A percentile compares a stretch with the other conserved stretches of the same genome.
phyloP scores from a whole-genome alignment of 2,888 invertebrate species.

The Teleiodes luculella region DNA sequence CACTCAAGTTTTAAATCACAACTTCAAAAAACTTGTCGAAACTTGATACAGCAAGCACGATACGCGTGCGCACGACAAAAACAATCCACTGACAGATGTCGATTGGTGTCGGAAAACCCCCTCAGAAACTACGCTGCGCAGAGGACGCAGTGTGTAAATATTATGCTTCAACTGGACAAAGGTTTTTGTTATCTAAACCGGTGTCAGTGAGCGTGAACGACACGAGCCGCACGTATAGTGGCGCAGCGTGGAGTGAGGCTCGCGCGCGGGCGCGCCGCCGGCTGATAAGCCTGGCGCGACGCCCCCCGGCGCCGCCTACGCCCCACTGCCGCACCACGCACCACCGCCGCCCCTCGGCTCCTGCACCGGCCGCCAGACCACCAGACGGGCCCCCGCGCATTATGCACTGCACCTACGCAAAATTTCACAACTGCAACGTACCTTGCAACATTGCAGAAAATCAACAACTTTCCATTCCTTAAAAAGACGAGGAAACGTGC shows the following conservation, averaged over 20 bases:
- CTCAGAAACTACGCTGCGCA: constrained; percentile 65
- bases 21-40: constrained; percentile 60
- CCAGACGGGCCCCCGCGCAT: constrained; percentile 61
- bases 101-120: constrained; percentile 71
- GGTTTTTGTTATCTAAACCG: constrained; percentile 76
- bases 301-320: constrained; percentile 78
- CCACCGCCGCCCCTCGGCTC: constrained; percentile 66
- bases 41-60: constrained; percentile 62
- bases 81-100: constrained; percentile 69
- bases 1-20: constrained; percentile 36
- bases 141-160: constrained; percentile 68
- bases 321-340: constrained; percentile 72
- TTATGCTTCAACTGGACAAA: constrained; percentile 75
- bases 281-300: constrained; percentile 78
- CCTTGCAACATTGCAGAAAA: constrained; percentile 51
- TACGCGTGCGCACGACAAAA: constrained; percentile 70
- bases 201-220: constrained; percentile 61
- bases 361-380: constrained; percentile 42
- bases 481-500: constrained; percentile 69
- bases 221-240: constrained; percentile 68
- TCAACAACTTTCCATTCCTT: constrained; percentile 74
- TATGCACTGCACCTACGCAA: constrained; percentile 69
- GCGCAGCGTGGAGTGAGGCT: constrained; percentile 72
- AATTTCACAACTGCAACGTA: constrained; percentile 62
- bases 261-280: constrained; percentile 75